Evolutionary conservation across 1,140 invertebrate genomes (phyloP), one percentile per base, ranked within the genome.

Genomic region (Euura lappo): DNA sequence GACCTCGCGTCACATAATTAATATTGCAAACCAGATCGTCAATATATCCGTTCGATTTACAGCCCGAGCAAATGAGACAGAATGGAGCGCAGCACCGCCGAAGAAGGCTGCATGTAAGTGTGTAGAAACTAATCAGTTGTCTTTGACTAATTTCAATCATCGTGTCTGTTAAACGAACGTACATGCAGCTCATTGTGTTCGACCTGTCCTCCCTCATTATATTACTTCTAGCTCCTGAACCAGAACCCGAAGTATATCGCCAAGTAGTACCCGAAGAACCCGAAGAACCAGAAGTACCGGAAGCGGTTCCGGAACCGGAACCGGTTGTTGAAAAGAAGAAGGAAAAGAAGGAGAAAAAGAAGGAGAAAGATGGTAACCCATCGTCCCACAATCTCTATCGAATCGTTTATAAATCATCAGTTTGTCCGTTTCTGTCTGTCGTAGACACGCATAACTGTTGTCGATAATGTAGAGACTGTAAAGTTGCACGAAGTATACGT

Each of bases 51-150:
- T 28, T 28, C 28, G 28, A 81, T 84, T 85, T 81, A 11, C 84
- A 86, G 84, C 80, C 72, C 82, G 84, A 72, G 84, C 84, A 43
- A 75, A 85, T 78, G 79, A 78, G 70, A 69, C 75, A 8, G 82
- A 84, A 4, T 47, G 67, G 70, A 69, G 64, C 65, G 70, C 78
- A 67, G 43, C 71, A 74, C 70, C 71, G 28, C 28, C 28, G 28
- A 28, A 28, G 28, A 28, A 28, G 28, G 28, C 28, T 28, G 28
- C 28, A 28, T 28, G 28, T 28, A 28, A 28, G 28, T 28, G 28
- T 28, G 28, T 28, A 28, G 28, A 28, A 28, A 28, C 28, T 28
- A 28, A 28, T 28, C 47, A 6, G 13, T 8, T 4, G 51, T 60
- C 3, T 60, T n/a, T 28, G 28, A 28, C 28, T 28, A 28, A 28